Conservation (phyloP, 2,113 vertebrate species). For the Anhinga rufa region DNA sequence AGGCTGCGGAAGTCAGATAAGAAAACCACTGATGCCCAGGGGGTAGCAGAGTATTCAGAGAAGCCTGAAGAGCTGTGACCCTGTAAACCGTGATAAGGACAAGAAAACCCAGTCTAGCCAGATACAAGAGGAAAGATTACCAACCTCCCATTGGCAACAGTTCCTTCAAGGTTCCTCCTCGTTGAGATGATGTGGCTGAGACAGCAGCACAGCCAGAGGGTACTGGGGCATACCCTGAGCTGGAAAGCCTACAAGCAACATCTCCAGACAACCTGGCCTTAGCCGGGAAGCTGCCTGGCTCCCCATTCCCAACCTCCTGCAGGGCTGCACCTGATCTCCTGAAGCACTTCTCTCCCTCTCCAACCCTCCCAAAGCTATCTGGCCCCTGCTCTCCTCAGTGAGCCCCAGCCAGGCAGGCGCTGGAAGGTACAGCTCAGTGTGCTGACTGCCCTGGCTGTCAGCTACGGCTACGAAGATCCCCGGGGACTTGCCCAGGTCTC, state of each 20-base stretch:
- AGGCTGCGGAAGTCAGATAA: neutral
- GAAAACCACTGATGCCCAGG: neutral
- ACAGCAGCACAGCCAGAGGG: neutral
- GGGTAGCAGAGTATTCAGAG: neutral
- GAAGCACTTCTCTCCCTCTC: neutral
- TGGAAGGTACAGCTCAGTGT: neutral
- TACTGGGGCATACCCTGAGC: neutral
- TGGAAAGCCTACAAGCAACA: neutral
- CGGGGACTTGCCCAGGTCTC: fast-evolving
- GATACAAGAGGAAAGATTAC: neutral
- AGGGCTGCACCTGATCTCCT: neutral
- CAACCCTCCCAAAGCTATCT: neutral
- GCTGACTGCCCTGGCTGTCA: neutral
- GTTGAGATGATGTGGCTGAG: neutral
- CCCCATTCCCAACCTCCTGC: neutral
- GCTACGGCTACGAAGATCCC: too few relatives aligned
- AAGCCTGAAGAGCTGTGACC: neutral
- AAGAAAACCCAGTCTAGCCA: neutral
- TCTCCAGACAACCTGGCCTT: neutral
- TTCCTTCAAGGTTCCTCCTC: neutral
- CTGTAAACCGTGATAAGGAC: neutral
- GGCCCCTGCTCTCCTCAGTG: neutral
- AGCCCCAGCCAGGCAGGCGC: neutral
- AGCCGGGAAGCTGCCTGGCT: neutral
- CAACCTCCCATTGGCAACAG: neutral